Base-by-base conservation (phyloP, 1,140 invertebrate genomes). In the Chironomus tepperi region DNA sequence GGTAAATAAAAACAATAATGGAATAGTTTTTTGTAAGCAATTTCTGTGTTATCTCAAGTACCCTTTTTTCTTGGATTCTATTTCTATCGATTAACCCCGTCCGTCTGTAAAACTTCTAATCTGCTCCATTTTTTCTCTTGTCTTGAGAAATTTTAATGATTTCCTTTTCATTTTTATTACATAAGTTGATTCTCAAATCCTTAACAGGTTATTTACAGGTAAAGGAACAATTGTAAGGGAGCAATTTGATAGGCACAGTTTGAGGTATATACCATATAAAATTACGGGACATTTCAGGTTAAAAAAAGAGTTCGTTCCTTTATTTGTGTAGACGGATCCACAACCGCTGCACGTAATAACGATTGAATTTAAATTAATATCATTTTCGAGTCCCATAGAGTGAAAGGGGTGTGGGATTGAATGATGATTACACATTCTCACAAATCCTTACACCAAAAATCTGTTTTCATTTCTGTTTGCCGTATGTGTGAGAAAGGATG, bases 331-430 rank as follows among this genome's bases (percentile, higher is more conserved):
- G 47, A 57, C 47, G 43, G 9, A 47, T 9, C 43, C 8, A 47
- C 43, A 47, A 57, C n/a, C 47, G n/a, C 9, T n/a, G n/a, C 47
- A 57, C 47, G 47, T 57, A 57, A 57, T 15, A 57, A n/a, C 47
- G 47, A 57, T 57, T 57, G 47, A 57, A 57, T 57, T n/a, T 57
- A 57, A 57, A 57, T 57, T 57, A 57, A 57, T 57, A 57, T 57
- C 24, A 34, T 34, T 34, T n/a, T 34, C 24, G 24, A 34, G 24
- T 34, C 24, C 24, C 24, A 34, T 34, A 2, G 24, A 34, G 24
- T 34, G 24, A 34, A 34, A 34, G 24, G 24, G 24, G 24, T 34
- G 24, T 34, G 24, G 24, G 24, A 57, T 57, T 57, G n/a, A n/a
- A 57, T 57, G n/a, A 57, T 57, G 47, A 57, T 57, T 57, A 57